Conservation (phyloP, 2,797 vertebrate genomes). For the Valencia hispanica region DNA sequence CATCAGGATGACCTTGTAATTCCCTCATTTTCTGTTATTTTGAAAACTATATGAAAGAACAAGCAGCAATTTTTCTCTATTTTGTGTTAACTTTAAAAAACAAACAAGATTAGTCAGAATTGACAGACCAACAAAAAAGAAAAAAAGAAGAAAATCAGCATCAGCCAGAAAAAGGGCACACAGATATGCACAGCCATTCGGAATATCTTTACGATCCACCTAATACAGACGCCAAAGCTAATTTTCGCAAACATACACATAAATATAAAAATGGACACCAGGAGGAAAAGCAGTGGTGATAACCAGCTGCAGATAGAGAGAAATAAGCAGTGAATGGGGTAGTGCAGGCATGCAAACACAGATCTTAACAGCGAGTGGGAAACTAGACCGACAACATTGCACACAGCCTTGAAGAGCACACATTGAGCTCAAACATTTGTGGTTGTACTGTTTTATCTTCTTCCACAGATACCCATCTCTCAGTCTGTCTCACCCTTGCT, state of each 20-base stretch:
- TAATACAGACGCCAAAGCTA: conserved; percentile 4
- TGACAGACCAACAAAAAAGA: not conserved
- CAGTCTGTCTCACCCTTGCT: conserved; percentile 8
- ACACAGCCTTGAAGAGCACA: conserved; percentile 22
- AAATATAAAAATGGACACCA: conserved; percentile 14
- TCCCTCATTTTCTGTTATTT: not conserved
- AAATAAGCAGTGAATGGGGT: conserved; percentile 27
- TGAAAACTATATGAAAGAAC: not conserved
- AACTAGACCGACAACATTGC: conserved; percentile 36
- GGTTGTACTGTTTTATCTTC: conserved; percentile 63
- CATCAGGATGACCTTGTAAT: not conserved
- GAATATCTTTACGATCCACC: conserved; percentile 60
- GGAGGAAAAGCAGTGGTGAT: conserved; percentile 12
- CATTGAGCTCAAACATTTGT: conserved; percentile 38
- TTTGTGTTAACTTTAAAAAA: not conserved
- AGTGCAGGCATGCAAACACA: conserved; percentile 40
- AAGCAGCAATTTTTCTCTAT: not conserved
- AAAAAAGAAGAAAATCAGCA: not conserved
- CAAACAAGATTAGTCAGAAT: not conserved
- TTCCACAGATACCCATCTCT: conserved; percentile 64
- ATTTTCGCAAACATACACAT: conserved; percentile 13
- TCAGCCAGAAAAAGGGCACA: not conserved
- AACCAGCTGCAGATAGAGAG: conserved; percentile 19
- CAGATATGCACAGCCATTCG: conserved; percentile 43
- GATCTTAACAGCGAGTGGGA: conserved; percentile 34